Conservation (phyloP, 2,797 vertebrate genomes). For the Dendrocincla tyrannina region DNA sequence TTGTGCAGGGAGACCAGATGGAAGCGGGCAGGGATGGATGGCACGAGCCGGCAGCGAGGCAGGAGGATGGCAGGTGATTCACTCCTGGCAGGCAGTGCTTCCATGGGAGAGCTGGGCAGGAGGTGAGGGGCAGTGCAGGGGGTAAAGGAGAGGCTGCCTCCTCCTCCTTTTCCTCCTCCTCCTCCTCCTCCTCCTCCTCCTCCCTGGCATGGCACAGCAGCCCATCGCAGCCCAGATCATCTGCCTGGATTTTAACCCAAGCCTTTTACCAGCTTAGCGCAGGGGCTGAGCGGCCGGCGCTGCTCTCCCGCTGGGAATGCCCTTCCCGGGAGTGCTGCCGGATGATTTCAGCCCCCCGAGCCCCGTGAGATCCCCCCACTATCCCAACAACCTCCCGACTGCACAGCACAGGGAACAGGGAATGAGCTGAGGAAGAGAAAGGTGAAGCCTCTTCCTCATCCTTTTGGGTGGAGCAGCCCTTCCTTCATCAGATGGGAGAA, state of each 20-base stretch:
- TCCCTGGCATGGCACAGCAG: neutral
- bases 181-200: neutral
- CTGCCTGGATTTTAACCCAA: neutral
- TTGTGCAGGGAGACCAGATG: neutral
- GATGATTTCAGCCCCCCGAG: neutral
- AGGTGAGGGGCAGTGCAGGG: fast-evolving
- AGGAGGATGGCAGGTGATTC: neutral
- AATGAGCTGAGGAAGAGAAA: neutral
- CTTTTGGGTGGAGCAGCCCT: neutral
- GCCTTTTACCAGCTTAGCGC: neutral
- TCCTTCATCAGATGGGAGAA: neutral
- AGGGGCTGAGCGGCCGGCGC: neutral
- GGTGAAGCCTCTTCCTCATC: neutral
- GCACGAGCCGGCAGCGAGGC: neutral
- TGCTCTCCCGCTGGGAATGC: neutral
- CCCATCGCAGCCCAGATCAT: neutral
- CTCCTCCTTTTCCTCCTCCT: neutral
- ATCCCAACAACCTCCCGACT: neutral
- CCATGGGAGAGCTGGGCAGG: neutral
- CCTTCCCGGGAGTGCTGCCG: neutral
- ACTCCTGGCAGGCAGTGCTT: neutral
- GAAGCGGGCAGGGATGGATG: neutral
- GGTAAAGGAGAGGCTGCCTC: neutral
- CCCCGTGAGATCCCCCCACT: neutral
- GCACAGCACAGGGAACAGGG: neutral